Evolutionary conservation across 1,140 invertebrate species (phyloP).

Genomic region (Armadillidium nasatum): DNA sequence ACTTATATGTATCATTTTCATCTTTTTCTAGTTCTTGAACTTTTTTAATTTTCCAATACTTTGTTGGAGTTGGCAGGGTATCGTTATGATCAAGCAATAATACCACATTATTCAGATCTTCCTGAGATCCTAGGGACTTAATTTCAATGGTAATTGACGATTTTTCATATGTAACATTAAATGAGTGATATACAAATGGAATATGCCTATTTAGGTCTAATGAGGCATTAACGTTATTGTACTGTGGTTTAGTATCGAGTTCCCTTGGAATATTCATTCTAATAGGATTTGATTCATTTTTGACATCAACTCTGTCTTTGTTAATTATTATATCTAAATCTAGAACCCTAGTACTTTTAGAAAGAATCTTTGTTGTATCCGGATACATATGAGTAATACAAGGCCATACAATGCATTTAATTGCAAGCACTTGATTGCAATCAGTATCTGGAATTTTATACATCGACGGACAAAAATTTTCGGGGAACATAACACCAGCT

Average conservation of each 20-base stretch:
- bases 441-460: slow-evolving; percentile 19
- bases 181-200: slow-evolving; percentile 26
- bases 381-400: slow-evolving; percentile 27
- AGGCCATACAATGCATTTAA: slow-evolving; percentile 22
- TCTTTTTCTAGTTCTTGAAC: slow-evolving; percentile 16
- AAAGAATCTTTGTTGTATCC: background rate
- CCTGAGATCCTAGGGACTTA: background rate
- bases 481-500: slow-evolving; percentile 17
- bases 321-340: slow-evolving; percentile 17
- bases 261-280: slow-evolving; percentile 26
- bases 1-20: slow-evolving; percentile 17
- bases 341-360: slow-evolving; percentile 21
- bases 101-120: background rate
- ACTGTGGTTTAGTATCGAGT: slow-evolving; percentile 18
- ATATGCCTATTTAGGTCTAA: slow-evolving; percentile 4
- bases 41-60: slow-evolving; percentile 4
- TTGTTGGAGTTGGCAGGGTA: slow-evolving; percentile 23
- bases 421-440: slow-evolving; percentile 21
- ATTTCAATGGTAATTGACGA: slow-evolving; percentile 23
- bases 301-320: slow-evolving; percentile 12
- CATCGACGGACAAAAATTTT: slow-evolving; percentile 26
- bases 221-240: slow-evolving; percentile 8
- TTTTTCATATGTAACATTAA: slow-evolving; percentile 22
- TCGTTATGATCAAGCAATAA: slow-evolving; percentile 24
- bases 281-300: slow-evolving; percentile 23